A percentile compares a stretch with the other conserved stretches of the same genome.
Evolutionary conservation across 2,888 invertebrate species (phyloP).

Genomic region (Ferdinandea cuprea): DNA sequence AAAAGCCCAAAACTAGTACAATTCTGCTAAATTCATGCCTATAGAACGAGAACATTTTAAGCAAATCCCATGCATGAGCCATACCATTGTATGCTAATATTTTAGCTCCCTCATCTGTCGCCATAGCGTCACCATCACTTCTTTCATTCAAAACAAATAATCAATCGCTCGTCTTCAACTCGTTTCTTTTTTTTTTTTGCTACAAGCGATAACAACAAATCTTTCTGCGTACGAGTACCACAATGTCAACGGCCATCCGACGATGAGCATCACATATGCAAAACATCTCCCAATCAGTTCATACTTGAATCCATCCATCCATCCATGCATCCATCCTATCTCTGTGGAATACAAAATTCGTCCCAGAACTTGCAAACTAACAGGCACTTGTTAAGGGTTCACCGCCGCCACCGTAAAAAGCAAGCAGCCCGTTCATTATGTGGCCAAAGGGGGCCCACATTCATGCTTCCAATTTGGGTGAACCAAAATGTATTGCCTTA

Average conservation of each 20-base stretch:
- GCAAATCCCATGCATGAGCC: conserved; percentile 38
- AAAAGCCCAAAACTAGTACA: too few relatives aligned
- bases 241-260: conserved; percentile 62
- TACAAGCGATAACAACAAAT: conserved; percentile 47
- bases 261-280: conserved; percentile 57
- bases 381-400: conserved; percentile 61
- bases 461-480: conserved; percentile 66
- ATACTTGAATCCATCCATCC: background rate
- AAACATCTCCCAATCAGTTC: conserved; percentile 65
- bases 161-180: conserved; percentile 55
- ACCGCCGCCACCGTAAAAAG: too few relatives aligned
- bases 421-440: conserved; percentile 71
- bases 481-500: conserved; percentile 59
- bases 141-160: conserved; percentile 45
- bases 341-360: conserved; percentile 39
- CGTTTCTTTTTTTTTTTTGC: conserved; percentile 14
- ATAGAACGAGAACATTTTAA: conserved; percentile 26
- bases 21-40: background rate
- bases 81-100: conserved; percentile 69
- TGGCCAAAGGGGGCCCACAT: conserved; percentile 20
- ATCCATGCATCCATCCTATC: background rate
- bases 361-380: conserved; percentile 52
- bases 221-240: conserved; percentile 21
- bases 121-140: conserved; percentile 42
- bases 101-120: conserved; percentile 54